A percentile compares a stretch with the other conserved stretches of the same genome.
phyloP scores from a whole-genome alignment of 2,797 vertebrate species.

The Gallinago solitaria region DNA sequence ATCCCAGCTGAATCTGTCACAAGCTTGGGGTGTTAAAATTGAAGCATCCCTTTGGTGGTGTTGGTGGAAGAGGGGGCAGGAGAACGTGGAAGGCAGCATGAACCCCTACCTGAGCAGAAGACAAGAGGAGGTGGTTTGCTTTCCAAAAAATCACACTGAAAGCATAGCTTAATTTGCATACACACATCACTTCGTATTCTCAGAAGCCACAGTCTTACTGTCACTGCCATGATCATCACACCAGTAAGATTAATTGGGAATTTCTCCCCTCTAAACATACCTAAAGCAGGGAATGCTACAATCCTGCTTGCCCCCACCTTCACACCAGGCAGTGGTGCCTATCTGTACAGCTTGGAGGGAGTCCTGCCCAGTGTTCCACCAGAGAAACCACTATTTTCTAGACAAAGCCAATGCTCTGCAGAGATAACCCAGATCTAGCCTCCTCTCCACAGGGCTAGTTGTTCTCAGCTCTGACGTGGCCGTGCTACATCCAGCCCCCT shows the following conservation, averaged over 20 bases:
- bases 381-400: background rate
- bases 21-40: background rate
- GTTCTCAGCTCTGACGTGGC: background rate
- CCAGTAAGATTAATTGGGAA: background rate
- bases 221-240: background rate
- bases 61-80: background rate
- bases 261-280: too few relatives aligned
- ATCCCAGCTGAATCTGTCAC: accelerated
- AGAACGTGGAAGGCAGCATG: background rate
- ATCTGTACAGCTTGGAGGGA: background rate
- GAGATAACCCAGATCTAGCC: background rate
- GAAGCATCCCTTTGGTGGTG: background rate
- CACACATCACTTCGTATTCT: background rate
- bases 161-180: background rate
- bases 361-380: background rate
- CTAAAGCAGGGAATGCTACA: background rate
- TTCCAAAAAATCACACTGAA: background rate
- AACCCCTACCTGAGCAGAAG: background rate
- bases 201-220: background rate
- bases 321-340: background rate
- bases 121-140: too few relatives aligned
- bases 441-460: background rate
- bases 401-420: background rate
- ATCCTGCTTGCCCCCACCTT: background rate
- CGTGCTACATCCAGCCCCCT: background rate